Evolutionary conservation across 2,797 vertebrate species (phyloP), one percentile per base, ranked within the genome.

Genomic region (Girardinus metallicus): DNA sequence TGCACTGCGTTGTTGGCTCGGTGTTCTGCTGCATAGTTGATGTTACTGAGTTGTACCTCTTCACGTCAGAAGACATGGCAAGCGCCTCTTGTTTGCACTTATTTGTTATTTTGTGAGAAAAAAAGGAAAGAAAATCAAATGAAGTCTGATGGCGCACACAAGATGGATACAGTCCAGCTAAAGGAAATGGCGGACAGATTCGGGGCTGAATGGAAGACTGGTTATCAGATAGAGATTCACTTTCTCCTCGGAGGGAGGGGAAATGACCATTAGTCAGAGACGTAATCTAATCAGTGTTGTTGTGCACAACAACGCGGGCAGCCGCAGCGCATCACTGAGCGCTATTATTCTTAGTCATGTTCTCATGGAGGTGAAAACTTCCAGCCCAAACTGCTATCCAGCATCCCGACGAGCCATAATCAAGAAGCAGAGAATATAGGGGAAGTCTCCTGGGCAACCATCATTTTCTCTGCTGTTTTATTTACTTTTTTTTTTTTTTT

Each of bases 301-400:
- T 89, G 92, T 91, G 91, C 91, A 92, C 90, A 91, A 85, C 88
- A 82, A 89, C 75, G 88, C 85, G 85, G 93, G 91, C 89, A 88
- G 91, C 87, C 76, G 83, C 82, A 81, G 83, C 88, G 88, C 91
- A 91, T 90, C 89, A 79, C 88, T 43, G 84, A 82, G 83, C 79
- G n/a, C 88, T 89, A 94, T 93, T 94, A 94, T 93, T 94, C 94
- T 94, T 90, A 89, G 90, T 94, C 92, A 85, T 89, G 85, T 93
- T 92, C 86, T 87, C 76, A 79, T 84, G 81, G 85, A 86, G 80
- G 82, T 82, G 47, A 80, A 88, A 89, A 83, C 73, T 71, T 10
- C 74, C 31, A 10, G 47, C 71, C 72, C 66, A 21, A 80, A 77
- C 76, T 77, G 77, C 47, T 77, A 78, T 77, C 78, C 77, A 74